Conservation (phyloP, 2,113 vertebrate genomes). For the Leptobrachium ailaonicum region DNA sequence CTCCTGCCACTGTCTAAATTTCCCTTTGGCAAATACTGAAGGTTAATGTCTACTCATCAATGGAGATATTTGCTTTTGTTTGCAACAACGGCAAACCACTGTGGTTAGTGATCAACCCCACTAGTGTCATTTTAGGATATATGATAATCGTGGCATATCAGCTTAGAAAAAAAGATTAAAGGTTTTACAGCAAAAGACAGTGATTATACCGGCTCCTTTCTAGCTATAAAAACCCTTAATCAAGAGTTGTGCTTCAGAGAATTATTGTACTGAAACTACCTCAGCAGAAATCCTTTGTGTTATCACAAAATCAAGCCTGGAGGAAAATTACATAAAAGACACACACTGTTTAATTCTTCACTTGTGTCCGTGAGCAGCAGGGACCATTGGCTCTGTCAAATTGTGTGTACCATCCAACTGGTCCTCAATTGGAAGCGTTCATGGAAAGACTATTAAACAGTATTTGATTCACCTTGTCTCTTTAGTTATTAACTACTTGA, state of each 20-base stretch:
- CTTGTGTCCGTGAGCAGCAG: constrained; percentile 9
- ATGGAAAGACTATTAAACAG: constrained; percentile 22
- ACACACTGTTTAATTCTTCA: constrained; percentile 3
- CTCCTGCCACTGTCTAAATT: no score
- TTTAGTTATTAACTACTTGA: neutral
- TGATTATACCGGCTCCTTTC: neutral
- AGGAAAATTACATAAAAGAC: neutral
- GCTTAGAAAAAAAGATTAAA: neutral
- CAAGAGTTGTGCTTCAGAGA: neutral
- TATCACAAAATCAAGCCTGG: constrained; percentile 5
- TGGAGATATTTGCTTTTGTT: no score
- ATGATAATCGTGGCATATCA: no score
- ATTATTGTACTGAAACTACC: neutral
- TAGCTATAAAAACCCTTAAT: neutral
- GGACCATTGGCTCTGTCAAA: constrained; percentile 16
- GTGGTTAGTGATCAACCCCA: no score
- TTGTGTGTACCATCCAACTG: constrained; percentile 11
- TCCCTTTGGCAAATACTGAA: no score
- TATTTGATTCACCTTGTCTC: constrained; percentile 1
- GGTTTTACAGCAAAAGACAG: neutral
- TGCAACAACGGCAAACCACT: no score
- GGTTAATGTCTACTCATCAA: no score
- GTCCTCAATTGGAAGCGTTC: neutral
- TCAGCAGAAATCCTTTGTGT: neutral
- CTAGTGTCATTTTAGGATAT: no score